These are phyloP conservation scores for Epizoanthus stellaris DNA, from an alignment of 92 coral and sea anemone species.

Conservation along the genomic window DNA sequence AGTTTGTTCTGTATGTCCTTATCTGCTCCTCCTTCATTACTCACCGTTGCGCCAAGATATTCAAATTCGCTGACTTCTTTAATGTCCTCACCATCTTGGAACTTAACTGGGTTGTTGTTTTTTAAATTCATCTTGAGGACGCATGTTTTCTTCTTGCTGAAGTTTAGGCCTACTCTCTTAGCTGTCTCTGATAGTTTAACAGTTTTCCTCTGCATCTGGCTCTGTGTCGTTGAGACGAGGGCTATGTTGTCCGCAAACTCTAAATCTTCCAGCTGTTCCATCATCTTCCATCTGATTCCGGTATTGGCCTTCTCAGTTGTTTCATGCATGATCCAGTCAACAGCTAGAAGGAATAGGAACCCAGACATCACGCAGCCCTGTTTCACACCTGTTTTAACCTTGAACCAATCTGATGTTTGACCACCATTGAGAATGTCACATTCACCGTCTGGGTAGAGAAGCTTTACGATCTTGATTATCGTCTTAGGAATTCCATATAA, in stretches of 20 bases:
- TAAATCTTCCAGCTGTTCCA: neutral
- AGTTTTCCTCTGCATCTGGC: neutral
- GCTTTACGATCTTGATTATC: neutral
- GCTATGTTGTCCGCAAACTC: neutral
- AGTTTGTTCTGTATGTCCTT: neutral
- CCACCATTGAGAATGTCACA: neutral
- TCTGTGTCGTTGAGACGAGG: neutral
- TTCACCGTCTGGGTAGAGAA: neutral
- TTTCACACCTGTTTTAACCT: too few relatives aligned
- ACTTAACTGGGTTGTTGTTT: neutral
- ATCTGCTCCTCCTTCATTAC: neutral
- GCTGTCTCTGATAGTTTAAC: neutral
- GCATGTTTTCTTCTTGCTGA: neutral
- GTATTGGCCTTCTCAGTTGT: conserved; percentile 19
- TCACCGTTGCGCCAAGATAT: neutral
- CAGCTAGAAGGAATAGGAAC: neutral
- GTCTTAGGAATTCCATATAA: too few relatives aligned
- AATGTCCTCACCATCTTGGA: neutral
- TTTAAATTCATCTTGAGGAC: neutral
- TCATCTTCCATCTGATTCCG: conserved; percentile 1
- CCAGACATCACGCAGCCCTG: conserved; percentile 10
- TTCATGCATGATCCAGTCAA: conserved; percentile 3
- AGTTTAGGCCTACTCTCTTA: neutral
- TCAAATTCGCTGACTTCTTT: neutral
- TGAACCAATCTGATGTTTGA: too few relatives aligned